Base-by-base conservation (phyloP, 2,888 invertebrate species). In the Unio delphinus region DNA sequence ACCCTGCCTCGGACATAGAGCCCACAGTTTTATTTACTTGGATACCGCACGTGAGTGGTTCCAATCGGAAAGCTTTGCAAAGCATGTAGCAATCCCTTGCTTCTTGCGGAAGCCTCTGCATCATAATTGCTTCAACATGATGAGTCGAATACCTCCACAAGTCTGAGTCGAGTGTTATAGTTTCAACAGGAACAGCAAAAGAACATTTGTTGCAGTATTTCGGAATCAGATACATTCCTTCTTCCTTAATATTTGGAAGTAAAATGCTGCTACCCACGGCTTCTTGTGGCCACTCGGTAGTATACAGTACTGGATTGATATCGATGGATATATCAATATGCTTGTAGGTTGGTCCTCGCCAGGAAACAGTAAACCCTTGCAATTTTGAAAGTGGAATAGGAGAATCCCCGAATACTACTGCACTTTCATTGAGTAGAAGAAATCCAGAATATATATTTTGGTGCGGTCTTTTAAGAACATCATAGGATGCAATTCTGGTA, bases 21-120 rank as follows among this genome's bases (percentile, higher is more conserved):
- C 45, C n/a, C 5, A 63, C 45, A 64, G 1, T n/a, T 15, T 20
- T 30, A 11, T 56, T 1, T 28, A 45, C 56, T 28, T 70, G 61
- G 30, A 74, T 64, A 55, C 68, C 55, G 57, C 73, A 74, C 15
- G 70, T 61, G 17, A 74, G 23, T 20, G 73, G 73, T 57, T 74
- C 73, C 73, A 74, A 67, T 17, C 73, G 28, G 56, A 74, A 68
- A 8, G 62, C 30, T 63, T 74, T 74, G 54, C 73, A 74, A 6
- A 71, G 20, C 34, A 64, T 64, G n/a, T 70, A 74, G 64, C 67
- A 68, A 34, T 70, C 66, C 1, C 66, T 54, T 15, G 61, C 70
- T 23, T 64, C 20, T 30, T 60, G 63, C 7, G 73, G 64, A 26
- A 74, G n/a, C 7, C 30, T 55, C n/a, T 55, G 55, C 66, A 74